Evolutionary conservation across 2,888 invertebrate genomes (phyloP), one percentile per base, ranked within the genome.

Genomic region (Sminthurinus aureus): DNA sequence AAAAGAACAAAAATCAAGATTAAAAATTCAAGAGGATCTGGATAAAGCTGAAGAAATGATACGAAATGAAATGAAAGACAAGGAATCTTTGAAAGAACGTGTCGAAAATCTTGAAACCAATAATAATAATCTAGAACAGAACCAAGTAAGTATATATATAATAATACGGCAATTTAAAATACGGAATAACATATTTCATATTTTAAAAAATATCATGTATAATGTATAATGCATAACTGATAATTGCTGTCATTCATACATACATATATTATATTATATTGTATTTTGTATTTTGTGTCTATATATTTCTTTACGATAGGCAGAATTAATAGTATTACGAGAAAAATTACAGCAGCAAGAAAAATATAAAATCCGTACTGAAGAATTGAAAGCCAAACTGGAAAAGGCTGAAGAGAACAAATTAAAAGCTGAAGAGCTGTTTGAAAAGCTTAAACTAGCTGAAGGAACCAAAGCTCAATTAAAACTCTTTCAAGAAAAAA

Each of bases 21-120:
- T 73, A 9, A 66, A 74, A 81, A 81, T 75, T 74, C 81, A 75
- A 66, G 22, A 38, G 51, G 81, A 75, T 24, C 18, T 81, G 20
- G 74, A 81, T 64, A 4, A 51, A 12, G 13, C 52, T 9, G 74
- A 75, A 66, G 38, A 52, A 38, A 51, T 8, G 11, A n/a, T 75
- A 8, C 74, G 51, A 20, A 58, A 26, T 20, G 15, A 75, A 20
- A 75, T 58, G 0, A 11, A 12, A 15, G 81, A 71, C 6, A 73
- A 64, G 8, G 38, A 81, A 24, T 4, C 9, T 38, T 24, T 81
- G 15, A 2, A 64, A 50, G 75, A 75, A n/a, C 18, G 71, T 64
- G 71, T 81, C 6, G 0, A 0, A 0, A 74, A 3, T 26, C 9
- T 79, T 6, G 79, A 79, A 22, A 50, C 4, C 4, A 79, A 79